A percentile compares a stretch with the other conserved stretches of the same genome.
Conservation (phyloP, 2,888 invertebrate genomes). For the Melanchra persicariae region DNA sequence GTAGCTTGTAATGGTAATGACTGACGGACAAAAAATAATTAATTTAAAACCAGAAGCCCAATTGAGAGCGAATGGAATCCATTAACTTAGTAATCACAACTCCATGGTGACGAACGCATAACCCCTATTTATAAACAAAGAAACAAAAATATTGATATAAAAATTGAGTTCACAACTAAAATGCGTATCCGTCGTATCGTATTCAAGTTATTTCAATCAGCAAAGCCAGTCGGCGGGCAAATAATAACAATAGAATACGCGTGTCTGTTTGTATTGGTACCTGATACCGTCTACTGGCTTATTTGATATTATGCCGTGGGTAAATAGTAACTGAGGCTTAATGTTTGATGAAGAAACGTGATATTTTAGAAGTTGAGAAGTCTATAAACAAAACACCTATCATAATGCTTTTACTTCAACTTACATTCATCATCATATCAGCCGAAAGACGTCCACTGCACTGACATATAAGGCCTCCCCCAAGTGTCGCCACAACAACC, state of each 20-base stretch:
- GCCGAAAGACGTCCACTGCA: too few species aligned
- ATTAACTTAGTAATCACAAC: background rate
- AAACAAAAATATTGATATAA: slow-evolving; percentile 12
- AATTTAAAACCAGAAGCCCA: background rate
- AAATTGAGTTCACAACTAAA: background rate
- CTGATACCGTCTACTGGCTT: slow-evolving; percentile 12
- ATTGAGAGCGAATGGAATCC: background rate
- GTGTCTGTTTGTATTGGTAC: slow-evolving; percentile 30
- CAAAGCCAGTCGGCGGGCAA: background rate
- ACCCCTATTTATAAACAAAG: background rate
- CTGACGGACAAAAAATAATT: too few species aligned
- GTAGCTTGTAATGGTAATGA: too few species aligned
- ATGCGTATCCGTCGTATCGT: background rate
- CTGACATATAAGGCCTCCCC: too few species aligned
- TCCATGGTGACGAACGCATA: too few species aligned
- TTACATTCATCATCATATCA: too few species aligned
- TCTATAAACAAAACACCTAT: background rate
- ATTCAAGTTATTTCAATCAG: slow-evolving; percentile 11
- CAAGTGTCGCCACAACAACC: too few species aligned
- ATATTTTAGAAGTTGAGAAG: background rate
- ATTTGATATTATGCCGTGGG: slow-evolving; percentile 3
- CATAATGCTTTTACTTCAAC: too few species aligned
- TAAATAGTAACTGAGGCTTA: slow-evolving; percentile 14
- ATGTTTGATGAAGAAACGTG: background rate
- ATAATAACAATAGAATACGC: slow-evolving; percentile 21